Base-by-base conservation (phyloP, 2,113 vertebrate genomes). In the Colius striatus region DNA sequence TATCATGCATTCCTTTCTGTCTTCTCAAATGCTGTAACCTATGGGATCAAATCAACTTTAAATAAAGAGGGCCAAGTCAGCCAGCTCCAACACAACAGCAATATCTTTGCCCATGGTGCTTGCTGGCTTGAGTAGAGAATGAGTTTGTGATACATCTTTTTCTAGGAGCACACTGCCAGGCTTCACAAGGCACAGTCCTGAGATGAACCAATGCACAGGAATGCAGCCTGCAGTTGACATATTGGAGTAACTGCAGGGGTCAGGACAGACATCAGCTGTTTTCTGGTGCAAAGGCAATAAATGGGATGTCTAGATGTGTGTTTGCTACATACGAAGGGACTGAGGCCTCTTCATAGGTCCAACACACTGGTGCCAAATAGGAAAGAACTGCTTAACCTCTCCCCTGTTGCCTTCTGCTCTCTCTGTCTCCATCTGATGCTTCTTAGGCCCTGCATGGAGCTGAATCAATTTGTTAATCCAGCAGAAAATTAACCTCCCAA, bases 381-480 rank as follows among this genome's bases (percentile, higher is more conserved):
- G 60, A 57, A 21, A 38, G 32, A 41, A 9, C 30, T 68, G 53
- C 30, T 38, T 63, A 58, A 30, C 68, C 29, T 84, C 29, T 75
- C 36, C 51, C 25, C 51, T 74, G 2, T 4, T 74, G 25, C 21
- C 9, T 84, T 78, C 48, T 87, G 48, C 19, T 47, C 25, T 47
- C 34, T 41, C 32, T 27, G 5, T 8, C 32, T 1, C 0, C 0
- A 0, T n/a, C 14, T 74, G 54, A 43, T 51, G 50, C 13, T 57
- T 48, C 54, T 45, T 16, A 17, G 45, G 20, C 34, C 4, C n/a
- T 58, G 29, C 2, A 4, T 13, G 10, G 53, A 72, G 23, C 11
- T 45, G 36, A 79, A 38, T 30, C 26, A 13, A 16, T 38, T 41
- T 47, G 55, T 65, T 68, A 87, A 77, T 26, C 32, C 32, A 48